Evolutionary conservation across 2,797 vertebrate species (phyloP), one percentile per base, ranked within the genome.

Genomic region (Darevskia mixta): DNA sequence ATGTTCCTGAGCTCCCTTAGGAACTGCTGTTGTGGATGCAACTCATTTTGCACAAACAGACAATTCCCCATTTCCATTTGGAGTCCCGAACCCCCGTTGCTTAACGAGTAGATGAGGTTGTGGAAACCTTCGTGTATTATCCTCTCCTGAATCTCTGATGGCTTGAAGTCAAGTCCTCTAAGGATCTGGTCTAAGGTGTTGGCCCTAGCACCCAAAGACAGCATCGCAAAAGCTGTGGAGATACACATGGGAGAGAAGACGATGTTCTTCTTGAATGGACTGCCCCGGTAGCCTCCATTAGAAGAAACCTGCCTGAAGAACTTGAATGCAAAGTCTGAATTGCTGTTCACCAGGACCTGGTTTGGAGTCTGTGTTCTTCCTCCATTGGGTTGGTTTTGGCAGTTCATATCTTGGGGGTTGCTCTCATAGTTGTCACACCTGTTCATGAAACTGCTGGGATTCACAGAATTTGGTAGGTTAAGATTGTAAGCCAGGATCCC

Each of bases 171-270:
- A 92, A 99, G 94, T 86, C 92, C 95, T 79, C 94, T 93, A 86
- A 97, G 97, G 92, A 99, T 96, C 95, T 99, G 98, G 0, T 93
- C 92, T 90, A 97, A 96, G 32, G 98, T 99, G 15, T 97, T 92
- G 8, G 95, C 96, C 2, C 95, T 95, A 76, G 99, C 97, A 0
- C 98, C 99, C 11, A 97, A 89, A 3, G 97, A 96, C 86, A 99
- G 73, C 98, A 99, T 97, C 82, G 98, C 96, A 88, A 99, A 97
- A 79, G 97, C 97, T 0, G 95, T 95, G 66, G 98, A 96, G 91
- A 99, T 97, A 90, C 98, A 98, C 89, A 98, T 32, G 0, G 98
- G 98, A 0, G 98, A 99, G 88, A 97, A 98, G 95, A 99, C 98
- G 93, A 99, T 87, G 90, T 99, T 99, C 83, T 96, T 92, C n/a